phyloP scores from a whole-genome alignment of 2,113 vertebrate genomes.

The Alectura lathami region DNA sequence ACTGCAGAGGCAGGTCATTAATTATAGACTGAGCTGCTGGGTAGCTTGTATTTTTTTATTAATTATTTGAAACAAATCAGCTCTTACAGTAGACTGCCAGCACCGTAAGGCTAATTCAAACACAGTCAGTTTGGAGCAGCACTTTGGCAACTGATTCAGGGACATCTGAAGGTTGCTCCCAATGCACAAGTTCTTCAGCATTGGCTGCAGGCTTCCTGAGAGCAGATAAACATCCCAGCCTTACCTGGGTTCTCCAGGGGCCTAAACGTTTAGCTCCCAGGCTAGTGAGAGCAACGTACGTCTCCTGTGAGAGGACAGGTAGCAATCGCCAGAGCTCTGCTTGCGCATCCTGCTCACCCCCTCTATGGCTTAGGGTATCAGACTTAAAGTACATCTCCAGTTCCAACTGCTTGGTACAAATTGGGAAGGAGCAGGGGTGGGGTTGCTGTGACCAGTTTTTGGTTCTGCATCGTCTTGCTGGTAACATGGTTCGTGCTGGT shows the following conservation, averaged over 20 bases:
- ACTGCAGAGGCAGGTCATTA: background rate
- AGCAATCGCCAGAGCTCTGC: background rate
- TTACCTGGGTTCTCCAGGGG: background rate
- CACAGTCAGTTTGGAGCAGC: background rate
- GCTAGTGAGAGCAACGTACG: background rate
- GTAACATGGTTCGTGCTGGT: background rate
- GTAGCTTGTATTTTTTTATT: background rate
- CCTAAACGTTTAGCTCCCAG: background rate
- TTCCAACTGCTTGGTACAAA: background rate
- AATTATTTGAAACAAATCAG: background rate
- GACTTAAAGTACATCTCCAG: background rate
- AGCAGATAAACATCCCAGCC: background rate
- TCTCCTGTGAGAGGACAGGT: background rate
- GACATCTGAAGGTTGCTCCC: background rate
- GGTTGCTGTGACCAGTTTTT: background rate
- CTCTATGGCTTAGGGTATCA: background rate
- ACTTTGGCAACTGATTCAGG: background rate
- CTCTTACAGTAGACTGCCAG: background rate
- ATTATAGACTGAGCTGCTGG: fast-evolving
- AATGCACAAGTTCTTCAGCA: background rate
- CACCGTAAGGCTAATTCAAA: background rate
- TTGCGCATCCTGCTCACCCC: background rate
- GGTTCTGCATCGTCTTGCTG: background rate
- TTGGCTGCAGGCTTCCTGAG: background rate
- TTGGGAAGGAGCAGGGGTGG: background rate